Percentiles rank a stretch among this genome's conserved stretches.
phyloP scores from a whole-genome alignment of 2,888 invertebrate genomes.

The Lasioglossum morio region DNA sequence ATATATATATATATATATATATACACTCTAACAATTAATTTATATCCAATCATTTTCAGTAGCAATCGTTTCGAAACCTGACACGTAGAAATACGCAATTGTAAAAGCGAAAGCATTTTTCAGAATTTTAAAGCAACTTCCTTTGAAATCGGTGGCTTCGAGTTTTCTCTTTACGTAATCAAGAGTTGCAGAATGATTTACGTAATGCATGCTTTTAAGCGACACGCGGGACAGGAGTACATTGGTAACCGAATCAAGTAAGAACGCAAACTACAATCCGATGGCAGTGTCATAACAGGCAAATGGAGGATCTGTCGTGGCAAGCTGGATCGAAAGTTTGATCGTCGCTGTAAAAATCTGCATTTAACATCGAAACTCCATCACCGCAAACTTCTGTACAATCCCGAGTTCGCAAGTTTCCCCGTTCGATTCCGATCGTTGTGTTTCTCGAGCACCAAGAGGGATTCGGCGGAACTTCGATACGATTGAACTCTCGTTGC shows the following conservation, averaged over 20 bases:
- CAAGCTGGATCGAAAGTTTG: conserved; percentile 15
- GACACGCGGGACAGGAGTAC: neutral
- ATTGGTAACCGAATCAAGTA: neutral
- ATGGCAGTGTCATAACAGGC: conserved; percentile 15
- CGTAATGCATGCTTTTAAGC: neutral
- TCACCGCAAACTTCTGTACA: conserved; percentile 3
- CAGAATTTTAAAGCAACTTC: neutral
- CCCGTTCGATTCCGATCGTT: conserved; percentile 12
- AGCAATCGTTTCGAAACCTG: too few species aligned
- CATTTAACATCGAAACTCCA: conserved; percentile 18
- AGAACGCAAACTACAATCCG: conserved; percentile 13
- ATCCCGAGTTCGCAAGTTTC: conserved; percentile 18
- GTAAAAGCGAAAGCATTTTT: neutral
- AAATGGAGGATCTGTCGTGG: conserved; percentile 9
- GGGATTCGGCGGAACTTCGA: conserved; percentile 10
- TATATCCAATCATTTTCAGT: too few species aligned
- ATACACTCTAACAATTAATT: too few species aligned
- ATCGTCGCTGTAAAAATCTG: conserved; percentile 18
- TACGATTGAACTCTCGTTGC: conserved; percentile 14
- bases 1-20: too few species aligned
- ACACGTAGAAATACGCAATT: too few species aligned
- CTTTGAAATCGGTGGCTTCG: neutral
- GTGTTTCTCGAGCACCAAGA: conserved; percentile 19
- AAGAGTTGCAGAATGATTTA: neutral
- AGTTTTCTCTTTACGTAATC: conserved; percentile 14